Percentiles rank a stretch among this genome's conserved stretches.
Conservation (phyloP, 2,113 vertebrate species). For the Zosterops lateralis region DNA sequence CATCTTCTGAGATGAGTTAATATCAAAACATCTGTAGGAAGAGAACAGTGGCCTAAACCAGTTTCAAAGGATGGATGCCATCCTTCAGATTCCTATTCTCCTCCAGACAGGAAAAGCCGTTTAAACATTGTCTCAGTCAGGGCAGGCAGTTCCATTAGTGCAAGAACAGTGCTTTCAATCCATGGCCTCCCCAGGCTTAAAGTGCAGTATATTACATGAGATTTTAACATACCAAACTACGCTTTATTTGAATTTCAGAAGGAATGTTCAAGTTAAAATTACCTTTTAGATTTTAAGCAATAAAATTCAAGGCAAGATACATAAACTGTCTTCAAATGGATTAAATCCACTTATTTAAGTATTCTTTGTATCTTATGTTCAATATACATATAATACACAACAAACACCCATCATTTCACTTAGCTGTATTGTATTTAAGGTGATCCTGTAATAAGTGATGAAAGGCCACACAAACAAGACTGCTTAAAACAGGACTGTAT, state of each 20-base stretch:
- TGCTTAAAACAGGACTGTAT: not conserved
- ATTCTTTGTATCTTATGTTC: not conserved
- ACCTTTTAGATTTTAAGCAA: constrained; percentile 22
- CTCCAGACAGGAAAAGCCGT: not conserved
- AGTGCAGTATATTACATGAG: constrained; percentile 39
- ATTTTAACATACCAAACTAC: constrained; percentile 3
- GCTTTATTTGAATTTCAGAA: constrained; percentile 42
- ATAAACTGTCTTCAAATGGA: constrained; percentile 28
- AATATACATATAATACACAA: constrained; percentile 9
- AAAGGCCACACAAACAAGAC: not conserved
- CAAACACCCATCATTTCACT: not conserved
- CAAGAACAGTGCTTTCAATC: not conserved
- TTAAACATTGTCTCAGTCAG: not conserved
- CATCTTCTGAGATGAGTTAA: not conserved
- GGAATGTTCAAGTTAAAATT: constrained; percentile 56
- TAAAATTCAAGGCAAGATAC: constrained; percentile 43
- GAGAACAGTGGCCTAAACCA: not conserved
- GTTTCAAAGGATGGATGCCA: not conserved
- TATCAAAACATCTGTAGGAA: not conserved
- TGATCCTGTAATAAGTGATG: not conserved
- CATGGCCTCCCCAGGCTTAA: constrained; percentile 20
- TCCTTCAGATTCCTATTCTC: not conserved
- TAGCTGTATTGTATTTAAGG: not conserved
- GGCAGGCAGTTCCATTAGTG: not conserved
- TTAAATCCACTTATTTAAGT: constrained; percentile 4